A percentile compares a stretch with the other conserved stretches of the same genome.
Conservation (phyloP, 2,113 vertebrate genomes). For the Tringa solitaria region DNA sequence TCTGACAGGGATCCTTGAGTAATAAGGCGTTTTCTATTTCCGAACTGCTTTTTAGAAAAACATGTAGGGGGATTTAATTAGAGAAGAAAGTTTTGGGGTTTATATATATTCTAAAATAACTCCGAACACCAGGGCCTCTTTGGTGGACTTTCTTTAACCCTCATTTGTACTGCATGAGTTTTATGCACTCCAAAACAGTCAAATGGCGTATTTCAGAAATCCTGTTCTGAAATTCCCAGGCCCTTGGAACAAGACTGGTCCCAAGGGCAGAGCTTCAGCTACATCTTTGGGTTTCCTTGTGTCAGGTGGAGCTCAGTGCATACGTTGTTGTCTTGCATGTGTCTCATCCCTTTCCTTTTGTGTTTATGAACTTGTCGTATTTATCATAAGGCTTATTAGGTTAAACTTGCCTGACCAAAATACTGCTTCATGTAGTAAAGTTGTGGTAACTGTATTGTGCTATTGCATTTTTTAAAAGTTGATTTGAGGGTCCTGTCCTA, state of each 20-base stretch:
- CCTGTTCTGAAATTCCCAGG: not conserved
- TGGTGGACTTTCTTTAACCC: not conserved
- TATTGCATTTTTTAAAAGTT: not conserved
- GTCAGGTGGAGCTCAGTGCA: not conserved
- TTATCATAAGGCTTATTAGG: not conserved
- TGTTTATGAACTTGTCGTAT: not conserved
- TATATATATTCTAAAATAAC: not conserved
- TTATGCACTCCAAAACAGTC: not conserved
- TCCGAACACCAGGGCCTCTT: not conserved
- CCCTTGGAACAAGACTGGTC: not conserved
- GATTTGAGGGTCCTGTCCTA: not conserved
- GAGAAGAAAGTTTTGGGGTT: not conserved
- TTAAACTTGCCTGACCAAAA: not conserved
- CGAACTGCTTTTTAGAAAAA: not conserved
- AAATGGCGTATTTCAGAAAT: not conserved
- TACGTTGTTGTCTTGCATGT: fast-evolving
- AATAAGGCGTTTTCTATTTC: not conserved
- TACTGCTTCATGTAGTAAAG: not conserved
- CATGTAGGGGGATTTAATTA: not conserved
- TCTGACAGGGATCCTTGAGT: not conserved
- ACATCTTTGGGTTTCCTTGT: not conserved
- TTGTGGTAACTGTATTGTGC: fast-evolving
- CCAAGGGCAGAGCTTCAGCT: not conserved
- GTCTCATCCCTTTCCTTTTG: not conserved
- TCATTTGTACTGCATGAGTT: fast-evolving